Conservation (phyloP, 2,797 vertebrate genomes). For the Ibycter americanus region DNA sequence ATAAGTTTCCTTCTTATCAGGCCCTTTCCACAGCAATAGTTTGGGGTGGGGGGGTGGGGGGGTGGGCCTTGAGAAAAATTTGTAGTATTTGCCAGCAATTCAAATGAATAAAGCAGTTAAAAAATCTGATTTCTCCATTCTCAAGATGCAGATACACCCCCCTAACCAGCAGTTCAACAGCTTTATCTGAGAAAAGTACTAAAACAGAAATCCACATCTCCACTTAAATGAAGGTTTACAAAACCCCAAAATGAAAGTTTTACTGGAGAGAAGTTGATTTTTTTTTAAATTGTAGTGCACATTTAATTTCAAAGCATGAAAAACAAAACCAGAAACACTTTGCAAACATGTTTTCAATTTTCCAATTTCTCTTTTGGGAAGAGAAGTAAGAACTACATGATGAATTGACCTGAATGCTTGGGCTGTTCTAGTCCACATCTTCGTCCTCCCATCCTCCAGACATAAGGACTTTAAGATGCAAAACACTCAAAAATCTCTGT, state of each 20-base stretch:
- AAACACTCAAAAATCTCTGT: neutral
- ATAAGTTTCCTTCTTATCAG: neutral
- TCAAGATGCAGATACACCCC: neutral
- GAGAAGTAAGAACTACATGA: neutral
- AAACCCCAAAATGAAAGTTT: neutral
- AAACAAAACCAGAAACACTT: neutral
- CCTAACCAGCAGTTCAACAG: neutral
- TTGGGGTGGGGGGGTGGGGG: neutral
- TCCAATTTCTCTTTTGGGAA: neutral
- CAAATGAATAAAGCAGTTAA: neutral
- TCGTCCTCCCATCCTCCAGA: neutral
- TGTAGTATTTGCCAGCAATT: neutral
- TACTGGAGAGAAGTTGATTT: neutral
- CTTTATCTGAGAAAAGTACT: neutral
- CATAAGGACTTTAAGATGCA: neutral
- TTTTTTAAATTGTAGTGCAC: neutral
- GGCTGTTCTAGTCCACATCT: neutral
- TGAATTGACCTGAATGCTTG: neutral
- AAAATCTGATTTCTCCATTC: neutral
- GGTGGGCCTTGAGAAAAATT: neutral
- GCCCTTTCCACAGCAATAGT: neutral
- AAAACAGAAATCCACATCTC: neutral
- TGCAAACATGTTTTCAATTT: neutral
- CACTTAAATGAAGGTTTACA: neutral
- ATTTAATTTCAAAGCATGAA: neutral